Conservation (phyloP, 2,113 vertebrate genomes). For the Archocentrus centrarchus region DNA sequence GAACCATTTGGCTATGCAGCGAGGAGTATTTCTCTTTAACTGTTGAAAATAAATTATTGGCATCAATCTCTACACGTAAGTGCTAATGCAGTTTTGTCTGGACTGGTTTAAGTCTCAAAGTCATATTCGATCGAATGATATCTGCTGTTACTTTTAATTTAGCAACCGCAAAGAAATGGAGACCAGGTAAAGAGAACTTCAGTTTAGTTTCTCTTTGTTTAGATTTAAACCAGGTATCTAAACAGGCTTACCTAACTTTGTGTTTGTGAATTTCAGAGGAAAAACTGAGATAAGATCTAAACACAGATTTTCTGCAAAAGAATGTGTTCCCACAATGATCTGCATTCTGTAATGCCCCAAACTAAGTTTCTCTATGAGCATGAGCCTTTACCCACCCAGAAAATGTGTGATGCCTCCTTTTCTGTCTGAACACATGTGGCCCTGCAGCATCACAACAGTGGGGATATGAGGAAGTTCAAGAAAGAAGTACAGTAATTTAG, state of each 20-base stretch:
- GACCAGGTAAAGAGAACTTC: constrained; percentile 1
- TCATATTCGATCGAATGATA: not conserved
- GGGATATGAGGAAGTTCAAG: not conserved
- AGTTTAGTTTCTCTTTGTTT: constrained; percentile 14
- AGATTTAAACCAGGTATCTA: not conserved
- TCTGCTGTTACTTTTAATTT: constrained; percentile 1
- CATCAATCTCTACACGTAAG: too few species aligned
- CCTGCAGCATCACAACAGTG: constrained; percentile 12
- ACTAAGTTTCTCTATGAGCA: not conserved
- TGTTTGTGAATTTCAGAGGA: not conserved
- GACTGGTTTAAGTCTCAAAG: not conserved
- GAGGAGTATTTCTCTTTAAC: too few species aligned
- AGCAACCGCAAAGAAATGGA: not conserved
- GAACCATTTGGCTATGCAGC: too few species aligned
- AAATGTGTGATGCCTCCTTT: not conserved
- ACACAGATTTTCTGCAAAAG: not conserved
- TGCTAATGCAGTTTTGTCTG: not conserved
- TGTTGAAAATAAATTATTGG: too few species aligned
- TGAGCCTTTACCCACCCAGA: not conserved
- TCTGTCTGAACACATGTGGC: not conserved
- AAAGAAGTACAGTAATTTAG: constrained; percentile 1
- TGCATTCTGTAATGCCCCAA: not conserved
- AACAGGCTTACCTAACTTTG: not conserved
- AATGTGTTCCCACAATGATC: not conserved
- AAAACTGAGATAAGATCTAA: not conserved